Conservation (phyloP, 2,113 vertebrate species). For the Seriola aureovittata region DNA sequence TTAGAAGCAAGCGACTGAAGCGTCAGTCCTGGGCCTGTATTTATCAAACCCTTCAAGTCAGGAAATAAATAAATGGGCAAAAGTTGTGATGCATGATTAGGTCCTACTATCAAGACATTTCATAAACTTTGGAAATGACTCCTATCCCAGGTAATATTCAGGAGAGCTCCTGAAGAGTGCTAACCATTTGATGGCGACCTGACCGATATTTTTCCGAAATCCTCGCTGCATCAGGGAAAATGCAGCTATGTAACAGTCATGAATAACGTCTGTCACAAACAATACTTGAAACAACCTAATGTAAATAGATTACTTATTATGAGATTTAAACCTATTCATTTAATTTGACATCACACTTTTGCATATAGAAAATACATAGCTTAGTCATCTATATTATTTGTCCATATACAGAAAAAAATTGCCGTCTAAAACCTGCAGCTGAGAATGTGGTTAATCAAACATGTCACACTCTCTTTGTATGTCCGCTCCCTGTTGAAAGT, state of each 20-base stretch:
- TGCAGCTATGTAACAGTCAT: background rate
- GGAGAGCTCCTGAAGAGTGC: background rate
- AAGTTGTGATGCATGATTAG: background rate
- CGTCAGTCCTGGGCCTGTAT: background rate
- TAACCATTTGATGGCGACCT: background rate
- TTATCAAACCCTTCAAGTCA: background rate
- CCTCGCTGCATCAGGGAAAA: background rate
- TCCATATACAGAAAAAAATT: background rate
- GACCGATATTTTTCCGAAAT: background rate
- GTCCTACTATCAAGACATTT: background rate
- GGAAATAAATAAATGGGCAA: background rate
- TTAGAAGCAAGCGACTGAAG: background rate
- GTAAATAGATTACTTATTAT: background rate
- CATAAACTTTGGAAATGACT: background rate
- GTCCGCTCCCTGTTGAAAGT: background rate
- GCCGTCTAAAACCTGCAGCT: background rate
- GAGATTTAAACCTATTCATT: background rate
- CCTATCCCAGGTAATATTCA: background rate
- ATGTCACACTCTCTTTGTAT: too few species aligned
- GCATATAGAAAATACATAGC: too few species aligned
- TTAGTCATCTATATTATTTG: background rate
- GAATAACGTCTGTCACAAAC: background rate
- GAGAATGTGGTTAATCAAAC: background rate
- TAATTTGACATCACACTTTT: background rate
- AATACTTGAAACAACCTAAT: background rate